Conservation (phyloP, 1,140 invertebrate species). For the Mylabris phalerata region DNA sequence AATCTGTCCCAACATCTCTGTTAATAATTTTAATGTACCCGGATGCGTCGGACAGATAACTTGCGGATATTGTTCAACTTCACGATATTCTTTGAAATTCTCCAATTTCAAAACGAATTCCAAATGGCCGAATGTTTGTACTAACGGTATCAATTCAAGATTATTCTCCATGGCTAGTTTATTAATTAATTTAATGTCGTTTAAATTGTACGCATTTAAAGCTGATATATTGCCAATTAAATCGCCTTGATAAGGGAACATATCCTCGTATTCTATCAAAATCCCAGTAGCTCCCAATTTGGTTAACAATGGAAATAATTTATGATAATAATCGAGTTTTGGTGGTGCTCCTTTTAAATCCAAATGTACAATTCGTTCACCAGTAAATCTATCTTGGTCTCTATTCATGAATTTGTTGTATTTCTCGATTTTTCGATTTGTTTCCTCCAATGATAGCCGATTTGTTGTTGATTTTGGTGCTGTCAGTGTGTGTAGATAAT, state of each 20-base stretch:
- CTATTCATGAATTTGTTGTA: too few species aligned
- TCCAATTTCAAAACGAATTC: constrained; percentile 83
- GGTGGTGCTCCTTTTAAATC: constrained; percentile 89
- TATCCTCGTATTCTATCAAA: constrained; percentile 91
- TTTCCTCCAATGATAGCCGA: too few species aligned
- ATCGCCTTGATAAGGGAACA: constrained; percentile 83
- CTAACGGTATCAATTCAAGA: constrained; percentile 80
- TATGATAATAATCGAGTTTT: constrained; percentile 60
- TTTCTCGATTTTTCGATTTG: too few species aligned
- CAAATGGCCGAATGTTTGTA: constrained; percentile 94
- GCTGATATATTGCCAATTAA: constrained; percentile 60
- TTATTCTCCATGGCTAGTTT: constrained; percentile 55
- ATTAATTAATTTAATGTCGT: constrained; percentile 61
- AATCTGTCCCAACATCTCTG: constrained; percentile 28
- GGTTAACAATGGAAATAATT: constrained; percentile 68
- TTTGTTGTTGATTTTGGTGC: too few species aligned
- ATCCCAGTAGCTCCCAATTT: constrained; percentile 73
- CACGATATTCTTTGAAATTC: constrained; percentile 69
- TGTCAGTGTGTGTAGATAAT: too few species aligned
- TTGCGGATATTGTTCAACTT: constrained; percentile 68
- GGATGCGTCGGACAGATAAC: constrained; percentile 54
- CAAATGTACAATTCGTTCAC: constrained; percentile 61
- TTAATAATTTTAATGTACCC: constrained; percentile 22
- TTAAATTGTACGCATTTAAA: constrained; percentile 67
- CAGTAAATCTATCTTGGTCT: constrained; percentile 1